Base-by-base conservation (phyloP, 2,888 invertebrate species). In the Drosophila cracens region DNA sequence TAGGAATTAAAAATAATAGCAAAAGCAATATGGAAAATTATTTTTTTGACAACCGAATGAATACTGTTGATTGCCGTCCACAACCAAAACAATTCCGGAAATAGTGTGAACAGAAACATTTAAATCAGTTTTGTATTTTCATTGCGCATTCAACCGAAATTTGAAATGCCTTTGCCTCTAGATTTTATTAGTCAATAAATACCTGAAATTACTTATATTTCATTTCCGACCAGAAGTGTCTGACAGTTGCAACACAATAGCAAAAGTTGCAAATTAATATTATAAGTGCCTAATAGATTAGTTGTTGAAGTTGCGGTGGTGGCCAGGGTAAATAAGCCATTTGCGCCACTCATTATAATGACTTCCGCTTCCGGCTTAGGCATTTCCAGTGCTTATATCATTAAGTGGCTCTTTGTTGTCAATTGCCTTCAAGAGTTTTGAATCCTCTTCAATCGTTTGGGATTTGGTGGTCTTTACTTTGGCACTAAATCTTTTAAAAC, bases 131-230 rank as follows among this genome's bases (percentile, higher is more conserved):
- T 79, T 71, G 63, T 63, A 81, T 71, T 88, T 80, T 73, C 60
- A 64, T 51, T 64, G 40, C 25, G 65, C 81, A 76, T 48, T 78
- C 77, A 67, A 64, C 46, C 75, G 76, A 51, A 83, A 79, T 70
- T 76, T 70, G 49, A 77, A 75, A 79, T 70, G 69, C 36, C 56
- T 43, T 43, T 57, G 4, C 25, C 62, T 60, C 54, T 76, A 53
- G 52, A 78, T 89, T 88, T 83, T 77, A 90, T 83, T 80, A 75
- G 74, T 79, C 74, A 76, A 81, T 91, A 88, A 91, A 90, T 81
- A 80, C 72, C 76, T 75, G 43, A 63, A 83, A 79, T 75, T 64
- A 73, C 73, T 72, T 57, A 29, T 31, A 53, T 70, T 76, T 36
- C 49, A 34, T 57, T 29, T 53, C 38, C 33, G 34, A 4, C 49